Base-by-base conservation (phyloP, 2,797 vertebrate genomes). In the Coluber constrictor region DNA sequence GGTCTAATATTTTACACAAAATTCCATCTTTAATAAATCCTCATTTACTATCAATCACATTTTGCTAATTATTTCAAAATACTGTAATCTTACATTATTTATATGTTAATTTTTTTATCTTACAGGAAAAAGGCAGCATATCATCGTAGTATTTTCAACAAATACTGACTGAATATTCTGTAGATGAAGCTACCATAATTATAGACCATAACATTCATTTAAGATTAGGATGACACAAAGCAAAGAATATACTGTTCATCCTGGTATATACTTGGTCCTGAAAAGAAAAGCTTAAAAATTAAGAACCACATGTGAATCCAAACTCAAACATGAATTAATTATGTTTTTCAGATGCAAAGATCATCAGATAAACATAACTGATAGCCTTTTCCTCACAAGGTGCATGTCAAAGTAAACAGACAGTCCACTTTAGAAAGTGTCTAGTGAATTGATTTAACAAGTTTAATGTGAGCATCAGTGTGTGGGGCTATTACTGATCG, bases 381-480 rank as follows among this genome's bases (percentile, higher is more conserved):
- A 98, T 98, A 96, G 97, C 97, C 90, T 98, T 98, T 96, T 98
- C 96, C 97, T 96, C 96, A 97, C 93, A 97, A 97, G 95, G 97
- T 96, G 96, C 97, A 97, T 97, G 97, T 98, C 97, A 98, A 97
- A 97, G 97, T 96, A 98, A 98, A 97, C 97, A 98, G 98, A 98
- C 98, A 98, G 98, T 98, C 98, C 98, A 98, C 98, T 98, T 98
- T 98, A 97, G 98, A 98, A 98, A 98, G 98, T 98, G 98, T 98
- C 98, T 98, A 95, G 98, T 97, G 98, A 98, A 98, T 98, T 98
- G 98, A 98, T 98, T 98, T 98, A 99, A 98, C 98, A 98, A 98
- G 98, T 98, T 98, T 98, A 99, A 98, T 98, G 98, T 83, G 97
- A 98, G 98, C 98, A 98, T 98, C 98, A 98, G 98, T 98, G 98